Percentiles rank a stretch among this genome's conserved stretches.
These are phyloP conservation scores for Oxystoma pomonae DNA, from an alignment of 2,888 invertebrate genomes.

Conservation along the genomic window DNA sequence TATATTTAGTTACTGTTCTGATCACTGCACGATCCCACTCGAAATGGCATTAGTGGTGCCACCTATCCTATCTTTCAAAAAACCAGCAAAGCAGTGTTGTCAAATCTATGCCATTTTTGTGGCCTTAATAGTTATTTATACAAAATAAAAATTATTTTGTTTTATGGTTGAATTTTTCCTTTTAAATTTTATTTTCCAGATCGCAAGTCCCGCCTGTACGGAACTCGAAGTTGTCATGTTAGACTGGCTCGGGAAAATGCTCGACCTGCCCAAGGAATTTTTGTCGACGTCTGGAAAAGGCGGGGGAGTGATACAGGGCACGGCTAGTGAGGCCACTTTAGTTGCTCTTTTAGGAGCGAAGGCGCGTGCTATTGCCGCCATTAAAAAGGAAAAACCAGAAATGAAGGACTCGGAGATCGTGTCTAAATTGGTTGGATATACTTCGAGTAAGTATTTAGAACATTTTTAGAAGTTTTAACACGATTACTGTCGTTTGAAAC, in stretches of 20 bases:
- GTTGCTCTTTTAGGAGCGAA: slow-evolving; percentile 91
- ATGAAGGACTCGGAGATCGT: slow-evolving; percentile 70
- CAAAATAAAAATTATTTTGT: no score
- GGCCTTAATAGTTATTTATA: background rate
- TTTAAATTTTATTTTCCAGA: slow-evolving; percentile 52
- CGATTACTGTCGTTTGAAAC: no score
- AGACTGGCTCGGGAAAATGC: slow-evolving; percentile 93
- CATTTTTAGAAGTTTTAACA: no score
- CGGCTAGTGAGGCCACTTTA: slow-evolving; percentile 92
- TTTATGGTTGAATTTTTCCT: no score
- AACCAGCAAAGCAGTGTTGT: no score
- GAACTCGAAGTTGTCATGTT: slow-evolving; percentile 93
- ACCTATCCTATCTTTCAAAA: no score
- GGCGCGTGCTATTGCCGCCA: slow-evolving; percentile 62
- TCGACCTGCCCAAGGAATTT: slow-evolving; percentile 81
- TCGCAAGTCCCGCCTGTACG: slow-evolving; percentile 92
- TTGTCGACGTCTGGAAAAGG: slow-evolving; percentile 72
- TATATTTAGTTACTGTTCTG: no score
- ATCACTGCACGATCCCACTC: no score
- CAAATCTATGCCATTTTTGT: no score
- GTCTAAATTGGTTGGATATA: slow-evolving; percentile 80
- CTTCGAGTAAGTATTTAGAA: slow-evolving; percentile 76
- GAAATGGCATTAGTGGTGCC: no score
- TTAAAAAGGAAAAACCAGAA: slow-evolving; percentile 69
- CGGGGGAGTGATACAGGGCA: slow-evolving; percentile 88